Evolutionary conservation across 2,113 vertebrate genomes (phyloP).

Genomic region (Alethe castanea): DNA sequence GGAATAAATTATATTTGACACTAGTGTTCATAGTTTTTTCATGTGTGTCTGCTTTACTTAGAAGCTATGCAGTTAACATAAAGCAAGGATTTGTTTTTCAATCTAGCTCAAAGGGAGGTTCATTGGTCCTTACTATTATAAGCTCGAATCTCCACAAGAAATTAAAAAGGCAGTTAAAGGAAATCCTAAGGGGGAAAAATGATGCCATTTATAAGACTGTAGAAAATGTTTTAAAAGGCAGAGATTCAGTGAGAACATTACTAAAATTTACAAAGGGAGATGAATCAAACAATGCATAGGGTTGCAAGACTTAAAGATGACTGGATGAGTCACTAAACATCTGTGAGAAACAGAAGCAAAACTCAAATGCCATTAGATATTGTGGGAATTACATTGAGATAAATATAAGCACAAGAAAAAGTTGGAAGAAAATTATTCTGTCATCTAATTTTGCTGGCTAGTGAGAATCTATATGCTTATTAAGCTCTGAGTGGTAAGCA

Average conservation of each 20-base stretch:
- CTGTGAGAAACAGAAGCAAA: conserved; percentile 4
- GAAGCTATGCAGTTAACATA: background rate
- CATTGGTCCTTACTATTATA: background rate
- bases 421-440: background rate
- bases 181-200: background rate
- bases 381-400: background rate
- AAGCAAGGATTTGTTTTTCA: background rate
- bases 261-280: background rate
- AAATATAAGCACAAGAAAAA: conserved; percentile 4
- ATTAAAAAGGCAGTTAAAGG: background rate
- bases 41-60: background rate
- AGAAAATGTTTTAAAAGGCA: background rate
- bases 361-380: background rate
- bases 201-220: background rate
- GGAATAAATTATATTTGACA: background rate
- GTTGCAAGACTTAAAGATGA: background rate
- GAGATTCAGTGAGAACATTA: background rate
- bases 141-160: background rate
- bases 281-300: background rate
- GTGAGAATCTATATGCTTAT: background rate
- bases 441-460: background rate
- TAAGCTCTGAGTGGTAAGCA: background rate
- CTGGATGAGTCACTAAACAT: background rate
- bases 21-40: background rate
- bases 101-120: background rate